Base-by-base conservation (phyloP, 2,888 invertebrate genomes). In the Lysandra bellargus region DNA sequence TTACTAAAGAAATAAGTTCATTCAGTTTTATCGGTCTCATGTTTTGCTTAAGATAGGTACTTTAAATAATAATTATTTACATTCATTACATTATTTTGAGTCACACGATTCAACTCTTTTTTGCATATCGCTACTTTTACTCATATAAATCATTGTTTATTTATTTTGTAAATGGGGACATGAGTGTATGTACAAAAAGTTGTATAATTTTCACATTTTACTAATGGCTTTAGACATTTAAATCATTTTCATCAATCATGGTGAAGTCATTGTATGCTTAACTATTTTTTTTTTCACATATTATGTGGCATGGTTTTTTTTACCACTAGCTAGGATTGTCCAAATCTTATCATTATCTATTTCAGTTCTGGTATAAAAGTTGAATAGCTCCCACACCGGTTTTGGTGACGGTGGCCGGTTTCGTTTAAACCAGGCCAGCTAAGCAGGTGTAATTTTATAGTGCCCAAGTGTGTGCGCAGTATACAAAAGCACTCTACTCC, bases 171-270 rank as follows among this genome's bases (percentile, higher is more conserved):
- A 69, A 69, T 37, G 69, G 37, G 33, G 14, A 69, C 69, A 69
- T 33, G 14, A 37, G 33, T 12, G 33, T 57, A 12, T 30, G 30
- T 69, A 12, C 12, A 69, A 69, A 69, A 69, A 69, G 33, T 33
- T 69, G 69, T 69, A 69, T 69, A 69, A 69, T 69, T 69, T 69
- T 69, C 33, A 69, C 69, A 69, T 69, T 69, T 69, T 37, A 6
- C 4, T 69, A 69, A 69, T 69, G 69, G 33, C 69, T 37, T 69
- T 69, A 33, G 33, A 37, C 7, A 69, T 69, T 69, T 69, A 69
- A 69, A 69, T 69, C 5, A 69, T 69, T 69, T 69, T 69, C 33
- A 69, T 69, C 33, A 69, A 37, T 69, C 33, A 37, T 33, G 33
- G 33, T 37, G 2, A 33, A 69, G 33, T 30, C 4, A 12, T 69